Conservation (phyloP, 2,113 vertebrate genomes). For the Orthonyx spaldingii region DNA sequence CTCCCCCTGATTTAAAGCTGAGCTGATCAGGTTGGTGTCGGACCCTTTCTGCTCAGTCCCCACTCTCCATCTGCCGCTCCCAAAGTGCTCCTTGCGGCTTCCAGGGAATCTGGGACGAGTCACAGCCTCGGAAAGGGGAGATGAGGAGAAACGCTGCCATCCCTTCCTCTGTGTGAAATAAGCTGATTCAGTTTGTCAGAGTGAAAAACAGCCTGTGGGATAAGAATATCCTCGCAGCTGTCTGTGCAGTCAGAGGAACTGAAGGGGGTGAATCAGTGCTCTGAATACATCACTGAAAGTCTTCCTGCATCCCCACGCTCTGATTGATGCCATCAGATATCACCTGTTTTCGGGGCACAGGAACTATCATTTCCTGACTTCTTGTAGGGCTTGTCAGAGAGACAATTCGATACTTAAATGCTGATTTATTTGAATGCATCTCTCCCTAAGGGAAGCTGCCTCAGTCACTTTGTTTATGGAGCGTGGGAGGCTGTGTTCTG, state of each 20-base stretch:
- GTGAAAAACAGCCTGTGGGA: constrained; percentile 51
- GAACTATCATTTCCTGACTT: neutral
- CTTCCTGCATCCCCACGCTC: neutral
- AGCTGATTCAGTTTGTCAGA: constrained; percentile 63
- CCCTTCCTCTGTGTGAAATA: constrained; percentile 48
- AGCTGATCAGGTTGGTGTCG: neutral
- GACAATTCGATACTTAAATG: neutral
- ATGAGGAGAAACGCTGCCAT: constrained; percentile 41
- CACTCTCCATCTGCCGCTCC: constrained; percentile 10
- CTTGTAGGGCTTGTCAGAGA: neutral
- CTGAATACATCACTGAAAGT: neutral
- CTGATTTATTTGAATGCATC: neutral
- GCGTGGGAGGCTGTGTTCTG: neutral
- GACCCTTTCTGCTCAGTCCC: neutral
- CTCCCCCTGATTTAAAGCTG: neutral
- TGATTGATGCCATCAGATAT: neutral
- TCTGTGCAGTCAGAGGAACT: constrained; percentile 14
- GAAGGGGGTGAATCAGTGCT: neutral
- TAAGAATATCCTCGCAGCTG: constrained; percentile 59
- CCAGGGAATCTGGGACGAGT: constrained; percentile 63
- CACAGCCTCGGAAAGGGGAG: constrained; percentile 38
- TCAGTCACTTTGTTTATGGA: neutral
- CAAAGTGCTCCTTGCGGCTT: constrained; percentile 42
- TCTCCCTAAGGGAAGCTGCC: neutral
- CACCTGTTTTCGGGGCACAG: neutral